Percentiles rank a stretch among this genome's conserved stretches.
Evolutionary conservation across 2,113 vertebrate species (phyloP).

Genomic region (Corapipo altera): DNA sequence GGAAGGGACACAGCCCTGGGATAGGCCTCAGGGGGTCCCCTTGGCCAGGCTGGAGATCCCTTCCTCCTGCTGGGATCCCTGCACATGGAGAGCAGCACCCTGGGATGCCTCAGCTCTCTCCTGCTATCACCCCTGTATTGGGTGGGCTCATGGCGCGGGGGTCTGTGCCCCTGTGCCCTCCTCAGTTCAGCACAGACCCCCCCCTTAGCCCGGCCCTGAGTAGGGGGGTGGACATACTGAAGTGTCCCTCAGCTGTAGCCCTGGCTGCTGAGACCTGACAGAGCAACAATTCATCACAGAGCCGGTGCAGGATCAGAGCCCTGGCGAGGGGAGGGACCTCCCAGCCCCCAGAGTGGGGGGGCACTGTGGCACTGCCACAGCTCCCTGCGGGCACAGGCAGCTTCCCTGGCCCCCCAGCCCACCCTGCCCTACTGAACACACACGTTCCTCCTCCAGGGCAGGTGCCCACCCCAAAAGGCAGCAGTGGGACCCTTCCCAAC

Average conservation of each 20-base stretch:
- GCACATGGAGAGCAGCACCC: fast-evolving
- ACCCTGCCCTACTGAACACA: not conserved
- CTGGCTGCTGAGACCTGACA: not conserved
- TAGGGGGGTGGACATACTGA: not conserved
- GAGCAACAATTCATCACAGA: not conserved
- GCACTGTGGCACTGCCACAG: not conserved
- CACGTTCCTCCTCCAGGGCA: not conserved
- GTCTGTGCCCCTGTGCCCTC: not conserved
- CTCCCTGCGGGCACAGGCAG: not conserved
- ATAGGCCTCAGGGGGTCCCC: not conserved
- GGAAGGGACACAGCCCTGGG: not conserved
- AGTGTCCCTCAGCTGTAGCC: not conserved
- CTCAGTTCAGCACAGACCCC: not conserved
- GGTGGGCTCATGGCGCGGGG: not conserved
- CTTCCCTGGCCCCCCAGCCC: not conserved
- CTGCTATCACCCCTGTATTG: not conserved
- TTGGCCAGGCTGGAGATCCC: not conserved
- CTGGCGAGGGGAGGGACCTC: not conserved
- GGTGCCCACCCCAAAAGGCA: not conserved
- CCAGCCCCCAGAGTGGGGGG: fast-evolving
- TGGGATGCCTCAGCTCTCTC: fast-evolving
- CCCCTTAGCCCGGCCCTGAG: not conserved
- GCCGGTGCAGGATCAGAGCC: not conserved
- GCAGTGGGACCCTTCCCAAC: not conserved
- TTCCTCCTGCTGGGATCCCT: not conserved